Evolutionary conservation across 2,797 vertebrate species (phyloP).

Genomic region (Lutjanus argentimaculatus): DNA sequence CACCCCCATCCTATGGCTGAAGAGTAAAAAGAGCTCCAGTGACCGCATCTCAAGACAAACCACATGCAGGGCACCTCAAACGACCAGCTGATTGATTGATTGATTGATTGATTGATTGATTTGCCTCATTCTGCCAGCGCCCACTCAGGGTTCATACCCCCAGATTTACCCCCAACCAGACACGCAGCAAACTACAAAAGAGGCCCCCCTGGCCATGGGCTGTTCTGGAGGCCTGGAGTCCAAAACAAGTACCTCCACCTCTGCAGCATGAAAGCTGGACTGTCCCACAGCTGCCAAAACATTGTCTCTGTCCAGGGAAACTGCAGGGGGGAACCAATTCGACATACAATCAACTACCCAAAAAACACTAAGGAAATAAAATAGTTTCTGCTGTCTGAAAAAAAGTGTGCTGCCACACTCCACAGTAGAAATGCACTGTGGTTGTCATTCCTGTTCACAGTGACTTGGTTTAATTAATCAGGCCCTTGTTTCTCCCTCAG

Average conservation of each 20-base stretch:
- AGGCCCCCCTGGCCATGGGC: slow-evolving; percentile 5
- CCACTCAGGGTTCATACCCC: slow-evolving; percentile 12
- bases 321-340: not conserved
- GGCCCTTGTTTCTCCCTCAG: not conserved
- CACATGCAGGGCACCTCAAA: slow-evolving; percentile 32
- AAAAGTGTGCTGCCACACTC: not conserved
- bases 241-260: slow-evolving; percentile 10
- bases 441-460: not conserved
- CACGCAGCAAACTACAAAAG: slow-evolving; percentile 12
- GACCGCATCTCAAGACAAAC: slow-evolving; percentile 2
- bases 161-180: slow-evolving; percentile 25
- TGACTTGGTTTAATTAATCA: not conserved
- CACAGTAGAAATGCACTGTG: not conserved
- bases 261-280: not conserved
- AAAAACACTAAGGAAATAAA: not conserved
- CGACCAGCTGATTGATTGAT: slow-evolving; percentile 12
- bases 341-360: not conserved
- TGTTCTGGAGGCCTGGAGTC: not conserved
- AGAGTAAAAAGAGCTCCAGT: not conserved
- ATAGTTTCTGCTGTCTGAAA: not conserved
- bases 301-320: slow-evolving; percentile 15
- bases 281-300: slow-evolving; percentile 42
- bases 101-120: no score
- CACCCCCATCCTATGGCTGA: not conserved
- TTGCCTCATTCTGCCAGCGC: slow-evolving; percentile 14